Percentiles rank a stretch among this genome's conserved stretches.
These are phyloP conservation scores for Parnassius apollo DNA, from an alignment of 2,888 invertebrate species.

Conservation along the genomic window DNA sequence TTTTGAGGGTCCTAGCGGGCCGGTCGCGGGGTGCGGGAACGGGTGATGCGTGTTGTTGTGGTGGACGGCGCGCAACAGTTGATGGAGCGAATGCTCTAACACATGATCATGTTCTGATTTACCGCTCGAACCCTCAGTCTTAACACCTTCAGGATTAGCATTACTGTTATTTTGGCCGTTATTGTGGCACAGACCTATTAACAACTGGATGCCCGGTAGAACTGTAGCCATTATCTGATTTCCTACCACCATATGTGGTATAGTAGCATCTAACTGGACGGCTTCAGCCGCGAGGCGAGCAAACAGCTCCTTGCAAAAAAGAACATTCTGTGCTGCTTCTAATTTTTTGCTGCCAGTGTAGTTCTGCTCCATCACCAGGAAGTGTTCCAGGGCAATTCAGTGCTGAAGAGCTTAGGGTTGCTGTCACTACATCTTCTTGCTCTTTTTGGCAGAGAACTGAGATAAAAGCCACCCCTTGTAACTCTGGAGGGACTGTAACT, in stretches of 20 bases:
- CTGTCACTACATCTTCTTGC: slow-evolving; percentile 93
- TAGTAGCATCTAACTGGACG: slow-evolving; percentile 94
- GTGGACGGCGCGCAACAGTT: slow-evolving; percentile 94
- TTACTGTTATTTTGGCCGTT: slow-evolving; percentile 68
- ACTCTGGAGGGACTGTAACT: slow-evolving; percentile 95
- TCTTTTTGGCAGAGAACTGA: slow-evolving; percentile 97
- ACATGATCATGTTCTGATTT: slow-evolving; percentile 95
- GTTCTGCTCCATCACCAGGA: slow-evolving; percentile 83
- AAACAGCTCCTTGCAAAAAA: slow-evolving; percentile 98
- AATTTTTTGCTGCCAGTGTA: slow-evolving; percentile 97
- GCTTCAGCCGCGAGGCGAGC: slow-evolving; percentile 97
- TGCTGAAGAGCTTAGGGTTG: slow-evolving; percentile 89
- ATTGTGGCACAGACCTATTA: slow-evolving; percentile 95
- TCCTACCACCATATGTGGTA: slow-evolving; percentile 98
- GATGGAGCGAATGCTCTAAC: slow-evolving; percentile 97
- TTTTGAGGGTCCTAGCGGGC: slow-evolving; percentile 95
- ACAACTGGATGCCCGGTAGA: slow-evolving; percentile 94
- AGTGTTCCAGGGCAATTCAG: slow-evolving; percentile 84
- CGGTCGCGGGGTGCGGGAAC: slow-evolving; percentile 97
- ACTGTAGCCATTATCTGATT: slow-evolving; percentile 98
- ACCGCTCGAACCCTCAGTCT: slow-evolving; percentile 53
- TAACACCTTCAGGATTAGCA: slow-evolving; percentile 57
- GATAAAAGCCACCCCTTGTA: slow-evolving; percentile 97
- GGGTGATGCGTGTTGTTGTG: slow-evolving; percentile 96
- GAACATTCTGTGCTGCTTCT: slow-evolving; percentile 98